Conservation (phyloP, 2,888 invertebrate species). For the Ophion slaviceki region DNA sequence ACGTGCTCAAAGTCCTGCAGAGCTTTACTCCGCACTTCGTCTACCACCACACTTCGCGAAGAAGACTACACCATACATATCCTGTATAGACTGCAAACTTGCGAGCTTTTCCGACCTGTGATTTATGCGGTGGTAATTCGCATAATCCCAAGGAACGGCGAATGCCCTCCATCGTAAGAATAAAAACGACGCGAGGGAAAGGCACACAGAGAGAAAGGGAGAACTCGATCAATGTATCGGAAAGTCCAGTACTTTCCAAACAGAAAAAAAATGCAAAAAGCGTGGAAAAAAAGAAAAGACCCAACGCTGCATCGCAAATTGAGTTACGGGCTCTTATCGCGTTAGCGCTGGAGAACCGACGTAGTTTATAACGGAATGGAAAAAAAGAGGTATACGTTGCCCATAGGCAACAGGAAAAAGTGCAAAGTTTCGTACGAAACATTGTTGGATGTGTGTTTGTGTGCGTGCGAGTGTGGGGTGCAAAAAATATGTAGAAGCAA, state of each 20-base stretch:
- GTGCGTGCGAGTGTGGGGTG: not conserved
- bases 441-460: constrained; percentile 2
- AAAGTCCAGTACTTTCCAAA: not conserved
- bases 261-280: not conserved
- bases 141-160: constrained; percentile 21
- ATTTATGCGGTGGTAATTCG: constrained; percentile 39
- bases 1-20: not conserved
- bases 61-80: not conserved
- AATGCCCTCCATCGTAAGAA: not conserved
- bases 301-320: constrained; percentile 42
- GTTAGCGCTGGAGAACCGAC: constrained; percentile 44
- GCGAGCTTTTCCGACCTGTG: constrained; percentile 10
- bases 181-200: constrained; percentile 13
- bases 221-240: not conserved
- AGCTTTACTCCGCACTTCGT: not conserved
- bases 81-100: not conserved
- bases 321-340: constrained; percentile 48
- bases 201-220: not conserved
- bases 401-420: constrained; percentile 1
- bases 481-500: constrained; percentile 28
- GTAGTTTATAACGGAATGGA: constrained; percentile 13
- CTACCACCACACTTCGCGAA: not conserved
- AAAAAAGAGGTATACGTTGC: constrained; percentile 11
- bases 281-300: not conserved
- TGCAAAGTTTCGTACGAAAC: constrained; percentile 11